These are phyloP conservation scores for Agriotes lineatus DNA, from an alignment of 2,888 invertebrate species.

Conservation along the genomic window DNA sequence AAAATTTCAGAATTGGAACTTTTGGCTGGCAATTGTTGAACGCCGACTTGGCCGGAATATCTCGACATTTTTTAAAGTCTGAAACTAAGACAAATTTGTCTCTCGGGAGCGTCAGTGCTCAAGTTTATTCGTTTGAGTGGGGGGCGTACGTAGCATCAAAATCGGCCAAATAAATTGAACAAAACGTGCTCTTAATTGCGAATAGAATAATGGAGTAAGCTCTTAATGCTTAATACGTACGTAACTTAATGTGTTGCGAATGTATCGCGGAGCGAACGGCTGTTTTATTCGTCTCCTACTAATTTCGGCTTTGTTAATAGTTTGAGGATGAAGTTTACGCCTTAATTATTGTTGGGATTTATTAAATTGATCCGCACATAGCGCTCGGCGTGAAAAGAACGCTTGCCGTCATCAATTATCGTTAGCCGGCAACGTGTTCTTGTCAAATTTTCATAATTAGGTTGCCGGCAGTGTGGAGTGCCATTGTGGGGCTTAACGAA, in stretches of 20 bases:
- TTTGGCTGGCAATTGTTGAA: too few relatives aligned
- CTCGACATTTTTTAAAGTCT: neutral
- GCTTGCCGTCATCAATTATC: conserved; percentile 60
- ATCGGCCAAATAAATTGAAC: conserved; percentile 38
- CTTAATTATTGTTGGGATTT: conserved; percentile 63
- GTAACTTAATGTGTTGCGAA: conserved; percentile 55
- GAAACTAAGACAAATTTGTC: neutral
- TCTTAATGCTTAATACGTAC: conserved; percentile 49
- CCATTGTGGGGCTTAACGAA: conserved; percentile 61
- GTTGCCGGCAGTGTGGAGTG: conserved; percentile 61
- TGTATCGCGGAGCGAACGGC: conserved; percentile 57
- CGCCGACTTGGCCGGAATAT: too few relatives aligned
- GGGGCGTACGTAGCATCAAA: conserved; percentile 23
- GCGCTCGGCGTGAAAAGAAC: conserved; percentile 58
- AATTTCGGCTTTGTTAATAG: conserved; percentile 64
- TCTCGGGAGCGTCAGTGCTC: neutral
- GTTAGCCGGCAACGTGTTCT: conserved; percentile 63
- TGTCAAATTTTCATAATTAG: conserved; percentile 66
- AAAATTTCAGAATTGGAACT: too few relatives aligned
- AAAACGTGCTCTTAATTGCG: conserved; percentile 50
- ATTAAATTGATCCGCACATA: conserved; percentile 60
- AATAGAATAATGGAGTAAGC: conserved; percentile 55
- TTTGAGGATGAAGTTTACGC: conserved; percentile 63
- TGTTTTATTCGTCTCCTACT: conserved; percentile 60
- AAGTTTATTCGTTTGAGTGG: neutral